Base-by-base conservation (phyloP, 2,888 invertebrate genomes). In the Clepsis dumicolana region DNA sequence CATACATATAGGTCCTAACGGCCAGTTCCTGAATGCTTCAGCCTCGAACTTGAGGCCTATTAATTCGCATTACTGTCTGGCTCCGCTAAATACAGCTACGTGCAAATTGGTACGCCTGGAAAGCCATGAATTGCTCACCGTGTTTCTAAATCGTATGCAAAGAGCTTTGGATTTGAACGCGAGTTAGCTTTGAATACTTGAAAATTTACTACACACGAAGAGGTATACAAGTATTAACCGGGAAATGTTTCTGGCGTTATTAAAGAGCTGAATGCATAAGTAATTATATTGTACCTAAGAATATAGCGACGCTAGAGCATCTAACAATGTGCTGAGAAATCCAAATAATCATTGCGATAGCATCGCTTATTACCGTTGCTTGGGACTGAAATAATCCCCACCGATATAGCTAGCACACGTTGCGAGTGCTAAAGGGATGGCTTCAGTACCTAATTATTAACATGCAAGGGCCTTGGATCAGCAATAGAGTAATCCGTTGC, bases 1-100 rank as follows among this genome's bases (percentile, higher is more conserved):
- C 70, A 35, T 25, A 75, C 75, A 65, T 80, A 76, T 72, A 76
- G 61, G 74, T 70, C 62, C 71, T 70, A 72, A 74, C 68, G 65
- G 69, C 71, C 72, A 60, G 71, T 77, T 75, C 74, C 71, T 69
- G 67, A 67, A 67, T 70, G 21, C 53, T 70, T 61, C 67, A 54
- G 62, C 72, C 72, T 72, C 71, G 70, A 73, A 73, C 73, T 73
- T 73, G 65, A 59, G 41, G 52, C 41, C 62, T 67, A 61, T 66
- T 68, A 66, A 67, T 70, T 63, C 62, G 64, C 64, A 59, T 59
- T 59, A 66, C 63, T 57, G 57, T 50, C 56, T 57, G 25, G 57
- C 41, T 44, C 57, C 29, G 63, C 52, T 68, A 68, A 63, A 63
- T 68, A 52, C 68, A 64, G 57, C 50, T 41, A 32, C 52, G 56